phyloP scores from a whole-genome alignment of 2,113 vertebrate species.

The Festucalex cinctus region DNA sequence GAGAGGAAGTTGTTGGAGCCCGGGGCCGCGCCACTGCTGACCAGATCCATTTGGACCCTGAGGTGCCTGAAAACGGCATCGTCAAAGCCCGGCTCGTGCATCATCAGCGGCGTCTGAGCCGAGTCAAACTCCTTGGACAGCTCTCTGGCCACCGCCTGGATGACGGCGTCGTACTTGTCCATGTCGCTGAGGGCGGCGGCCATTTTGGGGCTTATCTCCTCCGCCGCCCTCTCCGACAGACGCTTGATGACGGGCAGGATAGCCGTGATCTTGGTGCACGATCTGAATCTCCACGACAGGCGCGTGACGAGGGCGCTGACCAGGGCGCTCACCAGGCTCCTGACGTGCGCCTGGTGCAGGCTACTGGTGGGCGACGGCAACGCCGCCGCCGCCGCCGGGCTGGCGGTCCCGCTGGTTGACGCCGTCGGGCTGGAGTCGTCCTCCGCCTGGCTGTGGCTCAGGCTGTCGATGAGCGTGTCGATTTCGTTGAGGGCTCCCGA shows the following conservation, averaged over 20 bases:
- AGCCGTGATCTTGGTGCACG: conserved; percentile 1
- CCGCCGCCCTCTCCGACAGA: conserved; percentile 1
- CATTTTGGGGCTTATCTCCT: conserved; percentile 1
- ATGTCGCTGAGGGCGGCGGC: conserved; percentile 1
- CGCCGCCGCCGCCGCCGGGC: neutral
- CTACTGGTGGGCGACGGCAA: neutral
- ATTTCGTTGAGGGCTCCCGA: conserved; percentile 4
- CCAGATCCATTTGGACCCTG: neutral
- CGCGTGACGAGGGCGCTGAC: conserved; percentile 2
- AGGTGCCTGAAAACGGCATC: conserved; percentile 1
- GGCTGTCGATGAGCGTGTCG: neutral
- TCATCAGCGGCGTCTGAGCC: neutral
- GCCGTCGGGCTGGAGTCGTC: neutral
- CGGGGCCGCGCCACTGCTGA: neutral
- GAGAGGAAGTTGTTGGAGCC: neutral
- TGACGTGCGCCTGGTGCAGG: neutral
- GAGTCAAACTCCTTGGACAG: conserved; percentile 4
- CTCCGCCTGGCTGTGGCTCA: neutral
- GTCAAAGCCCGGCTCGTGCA: neutral
- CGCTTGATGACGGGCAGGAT: conserved; percentile 9
- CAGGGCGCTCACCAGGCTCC: conserved; percentile 2
- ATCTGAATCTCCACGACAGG: neutral
- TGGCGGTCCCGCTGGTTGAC: neutral
- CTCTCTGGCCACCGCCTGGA: conserved; percentile 1
- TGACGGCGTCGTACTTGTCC: neutral